Evolutionary conservation across 92 coral and sea anemone genomes (phyloP), one percentile per base, ranked within the genome.

Genomic region (Siderastrea radians): DNA sequence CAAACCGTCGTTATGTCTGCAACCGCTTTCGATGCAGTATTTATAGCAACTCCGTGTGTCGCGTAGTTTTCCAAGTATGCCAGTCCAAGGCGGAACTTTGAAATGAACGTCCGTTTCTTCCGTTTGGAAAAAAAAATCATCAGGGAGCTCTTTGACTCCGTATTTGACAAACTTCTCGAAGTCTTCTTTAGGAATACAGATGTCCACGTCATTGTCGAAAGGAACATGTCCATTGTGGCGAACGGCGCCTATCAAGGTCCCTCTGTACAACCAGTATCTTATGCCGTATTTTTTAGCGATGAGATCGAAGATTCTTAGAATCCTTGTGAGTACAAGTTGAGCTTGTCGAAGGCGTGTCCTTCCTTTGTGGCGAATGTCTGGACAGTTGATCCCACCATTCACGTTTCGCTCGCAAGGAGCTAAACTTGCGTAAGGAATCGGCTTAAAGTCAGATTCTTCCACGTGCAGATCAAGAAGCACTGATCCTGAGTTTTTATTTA

Each of bases 311-410:
- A 83, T 80, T 59, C 85, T 74, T 16, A 89, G 59, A 57, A 89
- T 66, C 74, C 92, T 86, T 6, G 92, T 89, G 9, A 89, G 80
- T 9, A 89, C 87, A 44, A 89, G 83, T 52, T 89, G 88, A 60
- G 89, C 77, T 58, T 68, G 64, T 0, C 92, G 92, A 68, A 26
- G 77, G 49, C 7, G 50, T 1, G 92, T 78, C 9, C 49, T 72
- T 4, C 73, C 89, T 48, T 81, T 47, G 43, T 5, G 46, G 3
- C 92, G 83, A 69, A 77, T 77, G 68, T 89, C 92, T 3, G 85
- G 92, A 45, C 92, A 89, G 71, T 82, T 51, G 57, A 81, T 15
- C 52, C 19, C 77, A 1, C 67, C 77, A 48, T 81, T 38, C 11
- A 49, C 15, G 15, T 14, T 46, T 13, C 75, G 77, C 75, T 81